Evolutionary conservation across 1,140 invertebrate genomes (phyloP).

Genomic region (Babylonia areolata): DNA sequence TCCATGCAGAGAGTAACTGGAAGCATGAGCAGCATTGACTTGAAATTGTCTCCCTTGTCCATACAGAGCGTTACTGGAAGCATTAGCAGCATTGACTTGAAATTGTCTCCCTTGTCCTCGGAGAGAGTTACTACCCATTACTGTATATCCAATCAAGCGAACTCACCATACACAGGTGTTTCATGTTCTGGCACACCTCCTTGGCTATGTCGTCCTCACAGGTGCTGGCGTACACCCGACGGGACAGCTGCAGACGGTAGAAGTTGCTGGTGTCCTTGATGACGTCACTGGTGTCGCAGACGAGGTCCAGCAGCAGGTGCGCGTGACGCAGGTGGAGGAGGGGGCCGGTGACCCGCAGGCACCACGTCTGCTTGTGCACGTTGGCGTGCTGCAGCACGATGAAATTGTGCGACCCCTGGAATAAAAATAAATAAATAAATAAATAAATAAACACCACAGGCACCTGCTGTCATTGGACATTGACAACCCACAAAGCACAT

Average conservation of each 20-base stretch:
- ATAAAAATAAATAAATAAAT: too few relatives aligned
- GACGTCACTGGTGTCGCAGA: conserved; percentile 54
- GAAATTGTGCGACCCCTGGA: conserved; percentile 49
- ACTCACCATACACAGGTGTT: conserved; percentile 27
- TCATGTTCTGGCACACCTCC: conserved; percentile 31
- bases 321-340: conserved; percentile 52
- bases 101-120: too few relatives aligned
- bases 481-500: too few relatives aligned
- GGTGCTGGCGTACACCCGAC: conserved; percentile 54
- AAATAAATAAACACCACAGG: too few relatives aligned
- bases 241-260: conserved; percentile 42
- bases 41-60: too few relatives aligned
- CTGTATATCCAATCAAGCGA: too few relatives aligned
- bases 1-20: too few relatives aligned
- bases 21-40: too few relatives aligned
- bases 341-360: conserved; percentile 48
- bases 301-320: conserved; percentile 55
- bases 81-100: too few relatives aligned
- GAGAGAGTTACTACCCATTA: too few relatives aligned
- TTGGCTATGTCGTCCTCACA: conserved; percentile 57
- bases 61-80: too few relatives aligned
- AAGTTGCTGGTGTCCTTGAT: conserved; percentile 50
- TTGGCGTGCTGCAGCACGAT: conserved; percentile 50
- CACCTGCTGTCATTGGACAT: too few relatives aligned
- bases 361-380: conserved; percentile 47